These are phyloP conservation scores for Artibeus jamaicensis DNA, from an alignment of 2,797 vertebrate genomes.

Conservation along the genomic window DNA sequence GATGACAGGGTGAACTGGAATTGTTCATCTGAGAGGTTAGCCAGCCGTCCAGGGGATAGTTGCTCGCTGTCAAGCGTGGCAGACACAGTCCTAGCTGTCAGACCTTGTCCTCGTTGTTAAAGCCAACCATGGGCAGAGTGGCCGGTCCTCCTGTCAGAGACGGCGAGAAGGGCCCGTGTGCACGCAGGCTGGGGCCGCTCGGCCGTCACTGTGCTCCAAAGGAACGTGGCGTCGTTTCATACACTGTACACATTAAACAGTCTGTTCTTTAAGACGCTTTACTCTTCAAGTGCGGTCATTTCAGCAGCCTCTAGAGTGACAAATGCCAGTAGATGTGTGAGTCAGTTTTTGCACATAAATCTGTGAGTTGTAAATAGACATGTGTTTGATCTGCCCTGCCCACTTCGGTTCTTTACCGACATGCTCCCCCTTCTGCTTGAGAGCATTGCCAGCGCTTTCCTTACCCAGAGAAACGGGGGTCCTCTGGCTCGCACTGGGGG, in stretches of 20 bases:
- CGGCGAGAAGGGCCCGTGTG: not conserved
- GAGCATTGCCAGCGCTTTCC: slow-evolving; percentile 60
- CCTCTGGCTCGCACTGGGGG: slow-evolving; percentile 45
- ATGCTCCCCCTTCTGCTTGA: slow-evolving; percentile 56
- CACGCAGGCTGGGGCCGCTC: not conserved
- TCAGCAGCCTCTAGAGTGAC: slow-evolving; percentile 45
- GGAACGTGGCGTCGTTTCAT: slow-evolving; percentile 52
- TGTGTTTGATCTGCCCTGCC: slow-evolving; percentile 40
- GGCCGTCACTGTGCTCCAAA: slow-evolving; percentile 47
- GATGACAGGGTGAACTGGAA: slow-evolving; percentile 17
- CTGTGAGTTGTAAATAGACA: slow-evolving; percentile 44
- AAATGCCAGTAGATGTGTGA: slow-evolving; percentile 45
- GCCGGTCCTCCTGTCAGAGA: not conserved
- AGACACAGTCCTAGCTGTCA: not conserved
- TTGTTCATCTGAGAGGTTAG: not conserved
- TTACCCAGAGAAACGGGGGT: not conserved
- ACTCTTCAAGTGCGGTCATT: slow-evolving; percentile 52
- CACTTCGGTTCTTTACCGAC: slow-evolving; percentile 45
- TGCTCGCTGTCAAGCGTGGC: fast-evolving
- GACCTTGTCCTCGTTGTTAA: not conserved
- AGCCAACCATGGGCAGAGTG: not conserved
- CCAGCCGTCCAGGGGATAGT: not conserved
- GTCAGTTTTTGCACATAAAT: slow-evolving; percentile 53
- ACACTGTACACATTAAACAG: slow-evolving; percentile 12
- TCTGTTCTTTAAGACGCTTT: slow-evolving; percentile 3